phyloP scores from a whole-genome alignment of 2,113 vertebrate genomes.

The Xenopus tropicalis region UCB_Xtro_10.0 CM004443.2:121331501-121332000 shows the following conservation, averaged over 20 bases:
- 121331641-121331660: conserved; percentile 56
- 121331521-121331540: conserved; percentile 40
- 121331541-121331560: conserved; percentile 38
- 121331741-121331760: conserved; percentile 50
- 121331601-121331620: conserved; percentile 55
- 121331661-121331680: conserved; percentile 52
- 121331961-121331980: too few species aligned
- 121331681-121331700: conserved; percentile 52
- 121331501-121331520: conserved; percentile 50
- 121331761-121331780: conserved; percentile 48
- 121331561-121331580: conserved; percentile 15
- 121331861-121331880: too few species aligned
- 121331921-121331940: too few species aligned
- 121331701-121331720: conserved; percentile 58
- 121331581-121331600: conserved; percentile 46
- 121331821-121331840: background rate
- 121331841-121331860: too few species aligned
- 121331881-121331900: too few species aligned
- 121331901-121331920: too few species aligned
- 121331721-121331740: conserved; percentile 52
- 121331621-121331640: conserved; percentile 56
- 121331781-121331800: conserved; percentile 51
- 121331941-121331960: too few species aligned
- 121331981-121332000: too few species aligned
- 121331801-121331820: conserved; percentile 16